phyloP scores from a whole-genome alignment of 2,797 vertebrate species.

The Babyrousa celebensis region DNA sequence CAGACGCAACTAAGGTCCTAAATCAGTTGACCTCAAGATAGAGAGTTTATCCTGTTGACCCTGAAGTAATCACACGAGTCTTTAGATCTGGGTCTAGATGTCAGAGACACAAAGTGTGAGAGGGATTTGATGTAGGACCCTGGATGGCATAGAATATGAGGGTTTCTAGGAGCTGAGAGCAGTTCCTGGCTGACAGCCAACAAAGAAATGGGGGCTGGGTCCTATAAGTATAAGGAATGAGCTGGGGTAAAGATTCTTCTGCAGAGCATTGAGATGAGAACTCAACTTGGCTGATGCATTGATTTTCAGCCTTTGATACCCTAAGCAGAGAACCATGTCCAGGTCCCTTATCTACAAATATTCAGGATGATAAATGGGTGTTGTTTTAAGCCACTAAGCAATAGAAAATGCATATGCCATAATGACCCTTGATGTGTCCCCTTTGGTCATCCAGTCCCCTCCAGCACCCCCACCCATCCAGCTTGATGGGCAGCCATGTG shows the following conservation, averaged over 20 bases:
- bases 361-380: neutral
- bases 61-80: neutral
- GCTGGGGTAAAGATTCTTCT: neutral
- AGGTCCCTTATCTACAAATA: neutral
- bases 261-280: neutral
- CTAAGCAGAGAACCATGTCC: neutral
- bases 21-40: neutral
- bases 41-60: neutral
- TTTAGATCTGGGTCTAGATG: neutral
- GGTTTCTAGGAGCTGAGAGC: neutral
- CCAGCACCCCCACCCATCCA: neutral
- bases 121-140: neutral
- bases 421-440: neutral
- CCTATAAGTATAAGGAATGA: neutral
- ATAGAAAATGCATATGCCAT: neutral
- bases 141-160: too few relatives aligned
- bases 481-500: neutral
- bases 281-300: neutral
- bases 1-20: neutral
- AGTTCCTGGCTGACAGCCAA: neutral
- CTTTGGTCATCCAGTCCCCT: neutral
- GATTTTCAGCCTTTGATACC: neutral
- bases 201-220: neutral
- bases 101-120: neutral
- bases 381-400: neutral